These are phyloP conservation scores for Cathartes aura DNA, from an alignment of 2,113 vertebrate genomes.

Conservation along the genomic window DNA sequence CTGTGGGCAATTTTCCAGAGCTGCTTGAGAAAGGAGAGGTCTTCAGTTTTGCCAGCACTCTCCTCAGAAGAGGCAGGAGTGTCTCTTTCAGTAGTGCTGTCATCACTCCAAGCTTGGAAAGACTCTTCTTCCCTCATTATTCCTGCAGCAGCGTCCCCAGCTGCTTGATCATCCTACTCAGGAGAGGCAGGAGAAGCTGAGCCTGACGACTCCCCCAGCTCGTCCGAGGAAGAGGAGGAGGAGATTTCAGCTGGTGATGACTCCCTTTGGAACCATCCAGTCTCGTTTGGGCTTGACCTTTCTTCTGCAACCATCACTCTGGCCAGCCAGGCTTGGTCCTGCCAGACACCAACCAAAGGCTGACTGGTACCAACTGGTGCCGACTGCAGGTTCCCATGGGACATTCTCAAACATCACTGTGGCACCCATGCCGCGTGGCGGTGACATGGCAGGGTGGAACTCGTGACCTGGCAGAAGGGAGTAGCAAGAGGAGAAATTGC, in stretches of 20 bases:
- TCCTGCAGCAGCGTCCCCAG: neutral
- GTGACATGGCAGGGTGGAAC: neutral
- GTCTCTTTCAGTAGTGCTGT: neutral
- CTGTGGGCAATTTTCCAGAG: neutral
- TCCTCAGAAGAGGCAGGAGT: neutral
- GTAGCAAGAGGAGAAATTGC: neutral
- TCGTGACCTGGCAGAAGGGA: neutral
- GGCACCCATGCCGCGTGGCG: fast-evolving
- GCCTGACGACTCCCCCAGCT: neutral
- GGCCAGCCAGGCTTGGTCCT: neutral
- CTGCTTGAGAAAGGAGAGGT: neutral
- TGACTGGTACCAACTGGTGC: neutral
- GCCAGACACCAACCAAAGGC: neutral
- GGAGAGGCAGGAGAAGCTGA: neutral
- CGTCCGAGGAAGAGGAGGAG: neutral
- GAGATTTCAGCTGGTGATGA: neutral
- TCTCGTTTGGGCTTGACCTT: neutral
- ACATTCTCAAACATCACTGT: neutral
- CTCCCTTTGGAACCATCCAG: neutral
- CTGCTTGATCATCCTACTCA: neutral
- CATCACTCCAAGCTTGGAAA: neutral
- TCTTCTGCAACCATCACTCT: neutral
- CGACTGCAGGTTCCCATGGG: neutral
- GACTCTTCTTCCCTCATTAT: neutral
- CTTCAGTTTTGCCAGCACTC: neutral